Conservation (phyloP, 2,113 vertebrate species). For the Labeo rohita region DNA sequence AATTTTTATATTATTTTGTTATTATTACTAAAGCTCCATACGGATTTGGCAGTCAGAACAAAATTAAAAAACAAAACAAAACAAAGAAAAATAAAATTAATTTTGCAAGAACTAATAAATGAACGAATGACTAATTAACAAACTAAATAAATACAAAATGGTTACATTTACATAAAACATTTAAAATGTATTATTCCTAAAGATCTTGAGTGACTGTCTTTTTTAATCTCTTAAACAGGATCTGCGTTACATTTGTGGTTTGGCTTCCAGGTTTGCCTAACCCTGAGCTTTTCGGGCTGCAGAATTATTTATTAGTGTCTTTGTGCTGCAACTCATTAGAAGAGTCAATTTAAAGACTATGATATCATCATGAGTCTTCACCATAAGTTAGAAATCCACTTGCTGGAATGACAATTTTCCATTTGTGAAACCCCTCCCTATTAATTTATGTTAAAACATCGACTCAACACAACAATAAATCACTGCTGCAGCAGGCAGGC, state of each 20-base stretch:
- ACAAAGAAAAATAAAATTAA: no score
- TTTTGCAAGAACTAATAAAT: no score
- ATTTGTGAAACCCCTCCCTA: slow-evolving; percentile 41
- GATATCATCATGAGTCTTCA: slow-evolving; percentile 36
- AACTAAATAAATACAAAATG: no score
- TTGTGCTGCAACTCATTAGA: slow-evolving; percentile 33
- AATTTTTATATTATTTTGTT: no score
- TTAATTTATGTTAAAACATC: slow-evolving; percentile 48
- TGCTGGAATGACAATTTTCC: slow-evolving; percentile 52
- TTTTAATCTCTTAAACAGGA: neutral
- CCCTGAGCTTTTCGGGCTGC: neutral
- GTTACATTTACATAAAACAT: no score
- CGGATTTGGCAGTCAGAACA: no score
- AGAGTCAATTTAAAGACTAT: slow-evolving; percentile 55
- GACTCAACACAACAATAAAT: slow-evolving; percentile 47
- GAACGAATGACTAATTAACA: no score
- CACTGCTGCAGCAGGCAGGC: slow-evolving; percentile 22
- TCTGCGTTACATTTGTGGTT: neutral
- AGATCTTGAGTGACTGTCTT: neutral
- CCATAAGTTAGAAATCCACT: slow-evolving; percentile 48
- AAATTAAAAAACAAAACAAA: no score
- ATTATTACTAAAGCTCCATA: no score
- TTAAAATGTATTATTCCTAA: neutral
- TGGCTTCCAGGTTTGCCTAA: neutral
- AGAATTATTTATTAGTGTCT: neutral